A percentile compares a stretch with the other conserved stretches of the same genome.
Evolutionary conservation across 2,113 vertebrate genomes (phyloP).

Genomic region (Oxygymnocypris stewartii): DNA sequence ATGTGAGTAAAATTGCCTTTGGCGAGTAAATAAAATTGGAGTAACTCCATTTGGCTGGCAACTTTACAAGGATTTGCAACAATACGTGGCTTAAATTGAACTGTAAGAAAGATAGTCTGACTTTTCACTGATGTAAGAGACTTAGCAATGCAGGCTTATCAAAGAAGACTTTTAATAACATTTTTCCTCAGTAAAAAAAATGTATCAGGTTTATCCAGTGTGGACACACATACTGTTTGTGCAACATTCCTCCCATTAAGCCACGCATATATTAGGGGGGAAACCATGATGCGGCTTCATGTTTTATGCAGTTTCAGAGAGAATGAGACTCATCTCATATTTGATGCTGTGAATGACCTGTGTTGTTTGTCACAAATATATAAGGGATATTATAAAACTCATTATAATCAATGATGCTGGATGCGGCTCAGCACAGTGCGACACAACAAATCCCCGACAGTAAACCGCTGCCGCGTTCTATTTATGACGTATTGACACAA

Average conservation of each 20-base stretch:
- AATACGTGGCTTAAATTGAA: not conserved
- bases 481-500: too few relatives aligned
- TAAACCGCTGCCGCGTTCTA: too few relatives aligned
- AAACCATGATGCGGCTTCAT: not conserved
- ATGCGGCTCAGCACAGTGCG: too few relatives aligned
- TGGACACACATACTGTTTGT: too few relatives aligned
- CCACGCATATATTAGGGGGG: not conserved
- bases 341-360: not conserved
- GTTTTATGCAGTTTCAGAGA: constrained; percentile 1
- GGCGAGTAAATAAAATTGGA: not conserved
- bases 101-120: not conserved
- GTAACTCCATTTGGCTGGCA: constrained; percentile 7
- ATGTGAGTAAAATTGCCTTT: not conserved
- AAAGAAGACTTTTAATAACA: too few relatives aligned
- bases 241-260: not conserved
- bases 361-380: not conserved
- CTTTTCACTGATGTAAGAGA: not conserved
- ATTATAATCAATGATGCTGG: too few relatives aligned
- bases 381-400: not conserved
- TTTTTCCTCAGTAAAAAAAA: too few relatives aligned
- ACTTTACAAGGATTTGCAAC: constrained; percentile 1
- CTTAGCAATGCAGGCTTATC: too few relatives aligned
- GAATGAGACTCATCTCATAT: not conserved
- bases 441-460: too few relatives aligned
- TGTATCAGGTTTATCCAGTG: not conserved